Base-by-base conservation (phyloP, 1,140 invertebrate genomes). In the Bombus superbus region DNA sequence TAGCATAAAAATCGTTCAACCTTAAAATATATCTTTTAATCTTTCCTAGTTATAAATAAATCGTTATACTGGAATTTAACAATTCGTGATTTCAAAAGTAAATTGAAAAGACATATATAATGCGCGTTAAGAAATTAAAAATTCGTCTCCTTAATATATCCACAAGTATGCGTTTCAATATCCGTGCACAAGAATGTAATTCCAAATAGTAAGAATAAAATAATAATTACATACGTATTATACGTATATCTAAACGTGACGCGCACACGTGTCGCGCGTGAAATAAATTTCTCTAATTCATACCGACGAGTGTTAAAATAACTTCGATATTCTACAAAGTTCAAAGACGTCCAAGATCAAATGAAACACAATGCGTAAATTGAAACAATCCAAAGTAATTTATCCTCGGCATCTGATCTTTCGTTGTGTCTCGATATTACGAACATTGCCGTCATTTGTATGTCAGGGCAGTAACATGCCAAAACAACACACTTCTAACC, bases 401-500 rank as follows among this genome's bases (percentile, higher is more conserved):
- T 35, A 69, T 53, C 22, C 18, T 35, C 32, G 15, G 6, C 8
- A 2, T 57, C n/a, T 35, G 32, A 18, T 77, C 28, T 25, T 18
- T 35, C 22, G 25, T 59, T 83, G 62, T 53, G 11, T 32, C 44
- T 53, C 35, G 38, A 83, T 57, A 35, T 78, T 47, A n/a, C 32
- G n/a, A 83, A 78, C 47, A 83, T 71, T 42, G 38, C 25, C 59
- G 59, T 40, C 25, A n/a, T 35, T 38, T 38, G n/a, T 15, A 32
- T 9, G 25, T 3, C 28, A 8, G 59, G 59, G 3, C 13, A 10
- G 47, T 22, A 32, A 10, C 47, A 35, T 57, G 82, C 82, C 74
- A 83, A 78, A 35, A 32, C 18, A 9, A n/a, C 64, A 25, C 80
- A 25, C 32, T 53, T 66, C 64, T 74, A 77, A 77, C 35, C n/a